Conservation (phyloP, 2,113 vertebrate genomes). For the Melanocharis versteri region DNA sequence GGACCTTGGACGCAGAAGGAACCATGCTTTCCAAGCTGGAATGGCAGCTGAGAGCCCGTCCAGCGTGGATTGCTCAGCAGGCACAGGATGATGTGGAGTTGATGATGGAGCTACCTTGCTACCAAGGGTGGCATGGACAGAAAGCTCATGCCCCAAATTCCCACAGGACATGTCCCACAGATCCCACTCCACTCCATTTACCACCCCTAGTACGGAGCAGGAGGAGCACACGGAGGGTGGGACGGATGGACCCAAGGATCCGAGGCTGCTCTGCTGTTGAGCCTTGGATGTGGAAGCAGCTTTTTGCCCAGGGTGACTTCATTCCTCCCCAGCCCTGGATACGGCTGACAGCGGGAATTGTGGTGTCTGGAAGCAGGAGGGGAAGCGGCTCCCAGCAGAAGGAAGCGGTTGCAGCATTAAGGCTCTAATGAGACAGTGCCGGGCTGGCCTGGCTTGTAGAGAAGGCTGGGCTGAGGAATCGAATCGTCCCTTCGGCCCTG, state of each 20-base stretch:
- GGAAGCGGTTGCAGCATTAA: neutral
- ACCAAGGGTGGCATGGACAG: neutral
- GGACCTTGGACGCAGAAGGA: neutral
- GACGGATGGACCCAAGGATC: neutral
- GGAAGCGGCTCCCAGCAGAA: neutral
- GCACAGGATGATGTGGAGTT: fast-evolving
- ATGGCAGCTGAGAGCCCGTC: neutral
- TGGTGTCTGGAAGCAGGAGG: neutral
- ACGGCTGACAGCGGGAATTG: neutral
- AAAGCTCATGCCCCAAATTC: neutral
- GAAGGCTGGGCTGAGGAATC: slow-evolving; percentile 18
- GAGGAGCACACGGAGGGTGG: fast-evolving
- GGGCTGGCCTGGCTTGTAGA: neutral
- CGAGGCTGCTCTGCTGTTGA: neutral
- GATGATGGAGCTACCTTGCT: neutral
- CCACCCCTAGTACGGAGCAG: fast-evolving
- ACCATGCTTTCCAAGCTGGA: fast-evolving
- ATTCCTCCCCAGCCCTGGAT: neutral
- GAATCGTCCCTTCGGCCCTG: slow-evolving; percentile 22
- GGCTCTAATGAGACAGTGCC: slow-evolving; percentile 12
- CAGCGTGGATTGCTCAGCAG: neutral
- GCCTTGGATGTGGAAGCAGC: neutral
- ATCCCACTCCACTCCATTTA: neutral
- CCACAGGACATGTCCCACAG: neutral
- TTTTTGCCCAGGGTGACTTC: neutral